Evolutionary conservation across 1,140 invertebrate genomes (phyloP).

Genomic region (Neodiprion lecontei): DNA sequence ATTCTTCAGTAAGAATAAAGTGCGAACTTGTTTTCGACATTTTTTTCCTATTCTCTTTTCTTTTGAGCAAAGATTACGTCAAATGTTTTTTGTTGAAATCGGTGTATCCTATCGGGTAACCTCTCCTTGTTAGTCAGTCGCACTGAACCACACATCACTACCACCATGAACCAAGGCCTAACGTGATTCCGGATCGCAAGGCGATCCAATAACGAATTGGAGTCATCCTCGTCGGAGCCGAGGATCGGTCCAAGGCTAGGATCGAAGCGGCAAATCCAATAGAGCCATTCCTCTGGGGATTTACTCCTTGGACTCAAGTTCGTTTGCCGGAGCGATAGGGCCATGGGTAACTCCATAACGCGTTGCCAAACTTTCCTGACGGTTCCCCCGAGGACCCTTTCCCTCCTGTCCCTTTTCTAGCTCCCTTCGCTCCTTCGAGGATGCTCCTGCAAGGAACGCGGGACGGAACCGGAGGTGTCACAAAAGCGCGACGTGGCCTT

Average conservation of each 20-base stretch:
- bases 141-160: too few species aligned
- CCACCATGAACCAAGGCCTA: background rate
- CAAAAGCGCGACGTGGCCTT: too few species aligned
- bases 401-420: background rate
- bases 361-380: slow-evolving; percentile 6
- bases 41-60: too few species aligned
- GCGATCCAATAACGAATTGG: slow-evolving; percentile 3
- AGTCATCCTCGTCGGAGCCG: background rate
- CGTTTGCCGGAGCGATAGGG: background rate
- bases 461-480: too few species aligned
- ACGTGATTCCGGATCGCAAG: background rate
- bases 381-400: background rate
- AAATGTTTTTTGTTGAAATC: too few species aligned
- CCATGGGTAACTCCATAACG: background rate
- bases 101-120: too few species aligned
- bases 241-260: background rate
- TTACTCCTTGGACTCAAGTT: slow-evolving; percentile 3
- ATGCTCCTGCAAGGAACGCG: background rate
- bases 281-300: background rate
- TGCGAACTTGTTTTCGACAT: too few species aligned
- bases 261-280: background rate
- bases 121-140: too few species aligned
- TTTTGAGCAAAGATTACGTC: too few species aligned
- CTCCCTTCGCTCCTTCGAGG: background rate
- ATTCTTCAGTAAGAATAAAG: too few species aligned